These are phyloP conservation scores for Falco novaeseelandiae DNA, from an alignment of 2,797 vertebrate genomes.

Conservation along the genomic window DNA sequence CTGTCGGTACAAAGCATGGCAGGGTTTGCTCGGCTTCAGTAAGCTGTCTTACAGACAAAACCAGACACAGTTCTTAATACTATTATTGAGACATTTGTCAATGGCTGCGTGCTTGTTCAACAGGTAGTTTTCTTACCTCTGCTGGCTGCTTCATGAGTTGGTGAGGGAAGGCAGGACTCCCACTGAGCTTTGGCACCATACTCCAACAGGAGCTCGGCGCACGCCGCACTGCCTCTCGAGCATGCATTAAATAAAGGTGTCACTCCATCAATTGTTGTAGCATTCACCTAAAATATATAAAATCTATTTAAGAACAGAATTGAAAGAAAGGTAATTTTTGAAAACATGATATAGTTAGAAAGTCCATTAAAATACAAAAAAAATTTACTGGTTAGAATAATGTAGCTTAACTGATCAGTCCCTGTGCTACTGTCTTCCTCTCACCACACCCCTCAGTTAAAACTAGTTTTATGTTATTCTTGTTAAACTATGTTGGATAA, in stretches of 20 bases:
- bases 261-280: slow-evolving; percentile 90
- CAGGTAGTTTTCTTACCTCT: slow-evolving; percentile 80
- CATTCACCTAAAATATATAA: slow-evolving; percentile 85
- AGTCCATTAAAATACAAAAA: neutral
- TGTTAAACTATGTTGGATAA: neutral
- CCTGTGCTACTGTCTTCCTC: neutral
- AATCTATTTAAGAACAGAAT: neutral
- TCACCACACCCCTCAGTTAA: neutral
- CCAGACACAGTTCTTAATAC: neutral
- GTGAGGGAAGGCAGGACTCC: slow-evolving; percentile 87
- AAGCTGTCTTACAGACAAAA: neutral
- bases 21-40: neutral
- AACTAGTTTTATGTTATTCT: neutral
- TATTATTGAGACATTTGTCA: neutral
- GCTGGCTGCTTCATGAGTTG: slow-evolving; percentile 90
- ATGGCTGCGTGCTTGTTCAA: neutral
- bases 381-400: neutral
- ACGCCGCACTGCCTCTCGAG: slow-evolving; percentile 86
- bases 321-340: neutral
- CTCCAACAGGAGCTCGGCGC: slow-evolving; percentile 88
- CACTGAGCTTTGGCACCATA: slow-evolving; percentile 89
- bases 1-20: slow-evolving; percentile 74
- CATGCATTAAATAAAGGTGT: slow-evolving; percentile 93
- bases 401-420: neutral
- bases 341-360: neutral